Evolutionary conservation across 2,113 vertebrate species (phyloP), one percentile per base, ranked within the genome.

Genomic region (Leucopsar rothschildi): DNA sequence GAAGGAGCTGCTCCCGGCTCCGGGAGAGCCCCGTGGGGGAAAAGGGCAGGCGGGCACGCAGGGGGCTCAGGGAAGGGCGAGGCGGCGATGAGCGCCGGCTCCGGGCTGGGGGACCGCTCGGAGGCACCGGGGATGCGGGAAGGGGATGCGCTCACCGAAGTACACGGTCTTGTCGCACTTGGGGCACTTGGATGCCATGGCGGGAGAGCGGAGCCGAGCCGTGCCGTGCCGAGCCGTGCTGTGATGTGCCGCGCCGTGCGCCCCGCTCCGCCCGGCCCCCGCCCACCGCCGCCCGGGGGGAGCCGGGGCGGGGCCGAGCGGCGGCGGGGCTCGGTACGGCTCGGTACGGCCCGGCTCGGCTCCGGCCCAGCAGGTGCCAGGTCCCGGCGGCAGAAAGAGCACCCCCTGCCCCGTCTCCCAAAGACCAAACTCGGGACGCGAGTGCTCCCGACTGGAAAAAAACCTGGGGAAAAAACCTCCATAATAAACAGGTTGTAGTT

Each of bases 81-180:
- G 42, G n/a, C 37, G 15, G 39, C n/a, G 66, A 35, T 15, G 14
- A 52, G 42, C 9, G 47, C 20, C 37, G 27, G 66, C 22, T 50
- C 59, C 28, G 15, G 39, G 61, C 16, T 23, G 31, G 23, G 63
- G 40, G 13, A 61, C 6, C 18, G 21, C 20, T 68, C 4, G 16
- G 53, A 68, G 15, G 23, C 42, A 7, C 37, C 23, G 29, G 27
- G 59, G n/a, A 52, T 50, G 14, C 37, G 87, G 45, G 44, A 28
- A 42, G 13, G 77, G 65, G 70, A 65, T 44, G 71, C 37, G 98
- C 99, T 98, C 93, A 99, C 99, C 99, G 84, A 99, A 99, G 96
- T 99, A 99, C 80, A 99, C 99, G 45, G 99, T 99, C 98, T 99
- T 99, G 52, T 99, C 99, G 96, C 99, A 99, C 97, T 99, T 99